Percentiles rank a stretch among this genome's conserved stretches.
These are phyloP conservation scores for Disparrhopalites patrizii DNA, from an alignment of 2,888 invertebrate genomes.

Conservation along the genomic window DNA sequence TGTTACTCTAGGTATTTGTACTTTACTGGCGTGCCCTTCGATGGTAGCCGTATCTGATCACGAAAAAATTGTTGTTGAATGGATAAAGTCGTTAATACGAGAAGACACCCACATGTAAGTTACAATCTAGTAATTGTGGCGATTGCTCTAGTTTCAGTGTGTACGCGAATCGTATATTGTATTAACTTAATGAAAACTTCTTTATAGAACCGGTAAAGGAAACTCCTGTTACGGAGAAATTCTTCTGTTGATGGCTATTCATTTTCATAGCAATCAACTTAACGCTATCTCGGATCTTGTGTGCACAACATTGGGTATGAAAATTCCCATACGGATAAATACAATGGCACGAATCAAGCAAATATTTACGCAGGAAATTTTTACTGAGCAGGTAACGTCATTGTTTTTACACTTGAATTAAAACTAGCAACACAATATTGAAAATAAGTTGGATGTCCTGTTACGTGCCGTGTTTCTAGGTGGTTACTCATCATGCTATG, in stretches of 20 bases:
- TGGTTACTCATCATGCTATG: slow-evolving; percentile 91
- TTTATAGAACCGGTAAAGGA: slow-evolving; percentile 29
- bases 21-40: slow-evolving; percentile 90
- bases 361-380: slow-evolving; percentile 93
- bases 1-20: slow-evolving; percentile 86
- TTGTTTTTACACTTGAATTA: not conserved
- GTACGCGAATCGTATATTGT: not conserved
- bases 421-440: not conserved
- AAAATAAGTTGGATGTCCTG: not conserved
- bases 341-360: slow-evolving; percentile 84
- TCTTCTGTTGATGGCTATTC: slow-evolving; percentile 91
- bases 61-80: slow-evolving; percentile 82
- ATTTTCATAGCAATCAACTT: slow-evolving; percentile 92
- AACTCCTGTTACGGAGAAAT: slow-evolving; percentile 90
- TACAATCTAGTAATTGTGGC: not conserved
- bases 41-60: slow-evolving; percentile 70
- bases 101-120: slow-evolving; percentile 75
- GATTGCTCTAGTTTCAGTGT: not conserved
- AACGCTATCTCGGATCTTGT: slow-evolving; percentile 90
- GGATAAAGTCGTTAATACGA: slow-evolving; percentile 88
- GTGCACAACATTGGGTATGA: slow-evolving; percentile 91
- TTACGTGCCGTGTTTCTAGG: slow-evolving; percentile 54
- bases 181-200: too few relatives aligned
- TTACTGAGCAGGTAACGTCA: slow-evolving; percentile 83
- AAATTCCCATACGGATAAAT: slow-evolving; percentile 80